These are phyloP conservation scores for Pampusana beccarii DNA, from an alignment of 2,113 vertebrate genomes.

Conservation along the genomic window DNA sequence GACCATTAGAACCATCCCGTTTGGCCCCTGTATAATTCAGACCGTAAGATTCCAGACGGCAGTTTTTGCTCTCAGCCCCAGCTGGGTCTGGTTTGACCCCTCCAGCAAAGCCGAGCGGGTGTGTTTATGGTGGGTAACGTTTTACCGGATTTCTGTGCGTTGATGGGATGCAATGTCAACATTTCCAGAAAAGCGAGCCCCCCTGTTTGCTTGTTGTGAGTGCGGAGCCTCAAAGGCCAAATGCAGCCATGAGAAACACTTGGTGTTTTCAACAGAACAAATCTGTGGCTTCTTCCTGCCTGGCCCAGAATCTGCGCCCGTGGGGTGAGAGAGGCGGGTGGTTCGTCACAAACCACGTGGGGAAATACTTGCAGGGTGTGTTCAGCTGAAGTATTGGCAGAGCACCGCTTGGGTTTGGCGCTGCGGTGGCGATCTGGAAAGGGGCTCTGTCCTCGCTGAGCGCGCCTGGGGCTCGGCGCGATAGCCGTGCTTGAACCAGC, in stretches of 20 bases:
- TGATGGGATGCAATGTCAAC: neutral
- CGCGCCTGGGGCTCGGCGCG: neutral
- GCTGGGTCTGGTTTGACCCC: neutral
- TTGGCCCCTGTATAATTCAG: neutral
- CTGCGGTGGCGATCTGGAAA: no score
- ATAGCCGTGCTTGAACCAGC: rapidly evolving
- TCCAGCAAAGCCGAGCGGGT: neutral
- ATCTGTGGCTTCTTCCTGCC: neutral
- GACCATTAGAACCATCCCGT: neutral
- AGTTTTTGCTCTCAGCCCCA: neutral
- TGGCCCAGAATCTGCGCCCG: neutral
- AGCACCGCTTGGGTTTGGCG: neutral
- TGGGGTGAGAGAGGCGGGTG: neutral
- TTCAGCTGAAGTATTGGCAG: neutral
- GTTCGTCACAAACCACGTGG: rapidly evolving
- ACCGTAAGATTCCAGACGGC: neutral
- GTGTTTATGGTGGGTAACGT: rapidly evolving
- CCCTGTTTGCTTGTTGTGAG: neutral
- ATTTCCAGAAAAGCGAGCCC: neutral
- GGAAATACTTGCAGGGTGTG: neutral
- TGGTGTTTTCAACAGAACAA: neutral
- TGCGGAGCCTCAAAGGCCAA: neutral
- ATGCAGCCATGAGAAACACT: neutral
- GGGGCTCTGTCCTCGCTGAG: no score
- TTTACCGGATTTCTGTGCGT: neutral